Evolutionary conservation across 2,888 invertebrate genomes (phyloP).

Genomic region (Apocheima hispidaria): DNA sequence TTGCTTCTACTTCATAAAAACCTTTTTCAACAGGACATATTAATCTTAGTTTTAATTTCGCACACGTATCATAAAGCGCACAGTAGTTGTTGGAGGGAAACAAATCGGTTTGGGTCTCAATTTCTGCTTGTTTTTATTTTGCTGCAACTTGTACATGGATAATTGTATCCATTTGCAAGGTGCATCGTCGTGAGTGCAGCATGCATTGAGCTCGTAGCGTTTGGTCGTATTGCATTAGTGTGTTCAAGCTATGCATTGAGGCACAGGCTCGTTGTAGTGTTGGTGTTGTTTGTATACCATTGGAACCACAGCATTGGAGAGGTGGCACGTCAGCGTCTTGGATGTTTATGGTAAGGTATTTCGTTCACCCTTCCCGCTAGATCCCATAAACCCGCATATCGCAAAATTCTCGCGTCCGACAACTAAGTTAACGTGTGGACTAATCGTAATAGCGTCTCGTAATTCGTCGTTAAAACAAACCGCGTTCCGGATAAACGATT

Average conservation of each 20-base stretch:
- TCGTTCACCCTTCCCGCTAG: slow-evolving; percentile 77
- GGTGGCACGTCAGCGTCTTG: slow-evolving; percentile 84
- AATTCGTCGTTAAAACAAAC: slow-evolving; percentile 52
- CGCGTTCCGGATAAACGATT: slow-evolving; percentile 74
- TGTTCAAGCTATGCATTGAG: slow-evolving; percentile 82
- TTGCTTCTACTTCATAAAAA: slow-evolving; percentile 58
- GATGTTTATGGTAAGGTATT: slow-evolving; percentile 82
- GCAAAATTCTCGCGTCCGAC: slow-evolving; percentile 68
- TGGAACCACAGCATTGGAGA: slow-evolving; percentile 84
- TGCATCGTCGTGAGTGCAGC: slow-evolving; percentile 79
- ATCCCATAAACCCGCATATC: slow-evolving; percentile 73
- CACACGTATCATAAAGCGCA: slow-evolving; percentile 81
- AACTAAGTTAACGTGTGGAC: slow-evolving; percentile 77
- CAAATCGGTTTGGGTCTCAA: slow-evolving; percentile 80
- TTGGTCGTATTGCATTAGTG: slow-evolving; percentile 84
- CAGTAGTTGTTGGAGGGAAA: slow-evolving; percentile 83
- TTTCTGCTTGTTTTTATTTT: slow-evolving; percentile 71
- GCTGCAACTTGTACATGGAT: slow-evolving; percentile 81
- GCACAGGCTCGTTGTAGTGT: slow-evolving; percentile 83
- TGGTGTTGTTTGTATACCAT: slow-evolving; percentile 83
- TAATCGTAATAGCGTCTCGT: slow-evolving; percentile 72
- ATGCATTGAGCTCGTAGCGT: slow-evolving; percentile 84
- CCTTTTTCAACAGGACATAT: slow-evolving; percentile 70
- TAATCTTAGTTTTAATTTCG: slow-evolving; percentile 71
- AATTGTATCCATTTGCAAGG: slow-evolving; percentile 77